phyloP scores from a whole-genome alignment of 2,888 invertebrate genomes.

The Myopa testacea region DNA sequence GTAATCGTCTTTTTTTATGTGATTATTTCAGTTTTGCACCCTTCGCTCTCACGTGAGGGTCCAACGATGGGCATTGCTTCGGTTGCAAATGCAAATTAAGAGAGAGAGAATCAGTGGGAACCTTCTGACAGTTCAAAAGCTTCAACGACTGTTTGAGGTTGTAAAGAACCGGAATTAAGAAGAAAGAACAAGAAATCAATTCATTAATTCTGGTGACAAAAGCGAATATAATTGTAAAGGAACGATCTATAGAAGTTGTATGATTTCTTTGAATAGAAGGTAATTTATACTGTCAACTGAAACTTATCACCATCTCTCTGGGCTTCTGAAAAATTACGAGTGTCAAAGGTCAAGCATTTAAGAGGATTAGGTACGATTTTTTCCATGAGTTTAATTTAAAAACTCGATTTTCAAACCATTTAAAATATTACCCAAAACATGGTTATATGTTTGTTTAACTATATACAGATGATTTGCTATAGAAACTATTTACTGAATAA shows the following conservation, averaged over 20 bases:
- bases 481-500: too few relatives aligned
- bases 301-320: too few relatives aligned
- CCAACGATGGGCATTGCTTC: not conserved
- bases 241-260: too few relatives aligned
- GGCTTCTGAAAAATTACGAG: too few relatives aligned
- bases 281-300: not conserved
- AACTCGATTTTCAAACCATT: too few relatives aligned
- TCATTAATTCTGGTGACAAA: not conserved
- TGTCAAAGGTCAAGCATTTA: too few relatives aligned
- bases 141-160: not conserved
- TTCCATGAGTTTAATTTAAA: too few relatives aligned
- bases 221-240: not conserved
- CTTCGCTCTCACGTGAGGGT: constrained; percentile 10
- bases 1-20: not conserved
- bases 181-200: too few relatives aligned
- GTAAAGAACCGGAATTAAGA: not conserved
- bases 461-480: too few relatives aligned
- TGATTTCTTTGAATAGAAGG: not conserved
- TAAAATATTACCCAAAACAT: too few relatives aligned
- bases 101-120: constrained; percentile 1
- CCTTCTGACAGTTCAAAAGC: not conserved
- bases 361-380: too few relatives aligned
- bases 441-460: too few relatives aligned
- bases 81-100: not conserved
- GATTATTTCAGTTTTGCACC: constrained; percentile 9